A percentile compares a stretch with the other conserved stretches of the same genome.
Evolutionary conservation across 2,888 invertebrate genomes (phyloP).

Genomic region (Meiosimyza platycephala): DNA sequence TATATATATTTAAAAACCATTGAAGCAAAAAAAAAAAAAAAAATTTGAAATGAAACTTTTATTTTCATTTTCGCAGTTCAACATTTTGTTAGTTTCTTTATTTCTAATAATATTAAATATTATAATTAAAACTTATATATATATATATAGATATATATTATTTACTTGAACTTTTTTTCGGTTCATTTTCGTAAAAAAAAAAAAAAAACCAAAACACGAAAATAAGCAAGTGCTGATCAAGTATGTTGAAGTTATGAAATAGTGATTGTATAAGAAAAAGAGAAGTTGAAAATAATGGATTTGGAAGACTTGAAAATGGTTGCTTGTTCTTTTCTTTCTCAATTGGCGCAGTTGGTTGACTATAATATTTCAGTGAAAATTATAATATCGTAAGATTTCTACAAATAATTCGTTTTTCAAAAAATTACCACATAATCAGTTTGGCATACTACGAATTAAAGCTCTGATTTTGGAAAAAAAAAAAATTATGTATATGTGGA

Average conservation of each 20-base stretch:
- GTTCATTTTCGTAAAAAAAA: conserved; percentile 1
- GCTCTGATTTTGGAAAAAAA: too few relatives aligned
- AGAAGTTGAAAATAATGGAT: conserved; percentile 15
- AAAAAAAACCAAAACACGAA: not conserved
- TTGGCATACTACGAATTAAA: too few relatives aligned
- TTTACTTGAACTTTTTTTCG: not conserved
- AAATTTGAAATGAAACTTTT: conserved; percentile 14
- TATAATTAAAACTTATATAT: not conserved
- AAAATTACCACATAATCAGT: too few relatives aligned
- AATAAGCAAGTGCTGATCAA: not conserved
- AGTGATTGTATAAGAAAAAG: too few relatives aligned
- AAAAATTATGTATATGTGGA: too few relatives aligned
- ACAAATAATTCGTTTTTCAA: too few relatives aligned
- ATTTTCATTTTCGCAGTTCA: conserved; percentile 29
- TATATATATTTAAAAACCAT: conserved; percentile 25
- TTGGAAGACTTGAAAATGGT: conserved; percentile 18
- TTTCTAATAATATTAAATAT: not conserved
- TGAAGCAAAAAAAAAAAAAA: conserved; percentile 18
- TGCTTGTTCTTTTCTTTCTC: conserved; percentile 7
- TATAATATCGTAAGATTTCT: too few relatives aligned
- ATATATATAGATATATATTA: too few relatives aligned
- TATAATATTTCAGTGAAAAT: too few relatives aligned
- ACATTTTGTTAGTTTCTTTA: conserved; percentile 11
- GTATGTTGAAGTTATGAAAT: not conserved
- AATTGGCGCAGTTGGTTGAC: too few relatives aligned